These are phyloP conservation scores for Drosophila mimica DNA, from an alignment of 2,888 invertebrate genomes.

Conservation along the genomic window DNA sequence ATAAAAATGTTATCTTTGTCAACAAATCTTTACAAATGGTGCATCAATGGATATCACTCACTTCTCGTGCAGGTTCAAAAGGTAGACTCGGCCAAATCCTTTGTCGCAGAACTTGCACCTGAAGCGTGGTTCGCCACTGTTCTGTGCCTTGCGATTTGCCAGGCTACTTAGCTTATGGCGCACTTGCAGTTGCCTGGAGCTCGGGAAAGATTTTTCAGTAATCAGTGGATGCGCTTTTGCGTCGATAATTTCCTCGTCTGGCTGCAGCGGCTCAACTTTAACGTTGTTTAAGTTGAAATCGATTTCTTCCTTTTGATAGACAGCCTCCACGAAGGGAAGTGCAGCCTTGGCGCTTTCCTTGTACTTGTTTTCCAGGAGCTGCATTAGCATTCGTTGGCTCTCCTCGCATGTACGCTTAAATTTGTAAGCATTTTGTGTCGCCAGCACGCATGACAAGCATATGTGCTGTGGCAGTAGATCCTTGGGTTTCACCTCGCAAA, in stretches of 20 bases:
- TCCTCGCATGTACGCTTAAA: constrained; percentile 80
- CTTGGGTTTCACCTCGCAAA: constrained; percentile 51
- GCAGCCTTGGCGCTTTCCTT: constrained; percentile 73
- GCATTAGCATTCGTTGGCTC: constrained; percentile 61
- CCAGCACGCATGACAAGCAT: constrained; percentile 74
- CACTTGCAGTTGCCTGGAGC: background rate
- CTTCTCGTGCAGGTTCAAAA: constrained; percentile 86
- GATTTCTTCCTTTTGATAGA: constrained; percentile 17
- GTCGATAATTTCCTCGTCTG: constrained; percentile 1
- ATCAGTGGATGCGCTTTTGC: background rate
- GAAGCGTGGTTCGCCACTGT: constrained; percentile 86
- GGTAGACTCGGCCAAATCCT: constrained; percentile 86
- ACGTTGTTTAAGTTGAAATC: constrained; percentile 21
- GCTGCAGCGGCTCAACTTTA: constrained; percentile 21
- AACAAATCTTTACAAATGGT: background rate
- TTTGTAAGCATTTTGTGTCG: constrained; percentile 71
- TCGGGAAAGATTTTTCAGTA: background rate
- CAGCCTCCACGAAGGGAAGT: constrained; percentile 33
- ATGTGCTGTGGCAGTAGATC: constrained; percentile 76
- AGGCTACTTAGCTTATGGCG: constrained; percentile 85
- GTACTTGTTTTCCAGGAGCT: constrained; percentile 65
- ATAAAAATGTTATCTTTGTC: constrained; percentile 11
- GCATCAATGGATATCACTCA: constrained; percentile 63
- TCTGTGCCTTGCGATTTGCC: constrained; percentile 86
- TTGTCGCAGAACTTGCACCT: constrained; percentile 87